Base-by-base conservation (phyloP, 2,888 invertebrate genomes). In the Drosophila anomalipes region DNA sequence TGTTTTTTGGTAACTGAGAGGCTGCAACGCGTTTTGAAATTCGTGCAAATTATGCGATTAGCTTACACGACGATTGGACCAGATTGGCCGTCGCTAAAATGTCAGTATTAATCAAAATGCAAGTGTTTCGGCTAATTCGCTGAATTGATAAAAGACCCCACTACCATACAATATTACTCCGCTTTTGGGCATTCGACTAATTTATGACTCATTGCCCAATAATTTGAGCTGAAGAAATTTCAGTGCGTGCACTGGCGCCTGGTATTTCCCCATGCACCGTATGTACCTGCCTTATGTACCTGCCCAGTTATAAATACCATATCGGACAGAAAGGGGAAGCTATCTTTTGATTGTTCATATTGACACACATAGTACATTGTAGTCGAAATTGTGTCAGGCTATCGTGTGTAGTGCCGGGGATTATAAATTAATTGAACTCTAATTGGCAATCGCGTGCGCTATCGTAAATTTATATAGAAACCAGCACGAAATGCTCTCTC, bases 371-470 rank as follows among this genome's bases (percentile, higher is more conserved):
- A 30, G n/a, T 9, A 16, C 35, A 16, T 35, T 74, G 72, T 68
- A 47, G 56, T 35, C 56, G 62, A 70, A 86, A 87, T 60, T 90
- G 72, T 90, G 86, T 90, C 86, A 79, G 69, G 72, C 74, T 41
- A 68, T 66, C 57, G 30, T 57, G 83, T 85, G 68, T 68, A 58
- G 72, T 77, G 74, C 41, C 54, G 53, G 86, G 90, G 86, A 86
- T 86, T 86, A 86, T 86, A 86, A 90, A 90, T 86, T 90, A 86
- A 86, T 86, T 88, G 90, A 86, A 85, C 86, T 86, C 74, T 85
- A 88, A 90, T 89, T 86, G 81, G 70, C 88, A 81, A 85, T 89
- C 71, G 90, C 58, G 58, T 49, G 65, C 51, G 65, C 47, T 77
- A 87, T 88, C 81, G 57, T 90, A 85, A 88, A 90, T 85, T 72